Evolutionary conservation across 1,140 invertebrate species (phyloP), one percentile per base, ranked within the genome.

Genomic region (Drosophila baimaii): DNA sequence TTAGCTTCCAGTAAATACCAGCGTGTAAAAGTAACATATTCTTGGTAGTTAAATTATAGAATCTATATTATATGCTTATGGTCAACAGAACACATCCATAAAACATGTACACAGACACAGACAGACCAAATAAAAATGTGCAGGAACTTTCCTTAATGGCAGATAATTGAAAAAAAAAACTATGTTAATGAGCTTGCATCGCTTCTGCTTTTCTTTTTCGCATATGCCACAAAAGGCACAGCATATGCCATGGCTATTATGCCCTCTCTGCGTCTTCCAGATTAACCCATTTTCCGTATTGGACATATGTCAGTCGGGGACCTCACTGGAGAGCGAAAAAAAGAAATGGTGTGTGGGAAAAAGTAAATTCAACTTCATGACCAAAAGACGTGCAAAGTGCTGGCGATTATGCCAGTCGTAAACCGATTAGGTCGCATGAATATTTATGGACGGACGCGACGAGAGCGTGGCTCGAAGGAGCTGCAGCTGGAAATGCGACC

Each of bases 381-480:
- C 52, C 66, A 56, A 57, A 64, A 74, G 77, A 78, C 80, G 77
- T 88, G 83, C 52, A 59, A 73, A 83, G 58, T 74, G 77, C 69
- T 61, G 62, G 69, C 69, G 64, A 72, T 89, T 77, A 77, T 66
- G 52, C 31, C 58, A 68, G 64, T 63, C 84, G 78, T 89, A 89
- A 89, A 89, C 84, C 80, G 84, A 89, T 89, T 89, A 89, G 73
- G 58, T 68, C 73, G 64, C 66, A 89, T 89, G 84, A 88, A 89
- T 89, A 89, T 89, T 89, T 81, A 89, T 89, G 84, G 63, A 21
- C 47, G 43, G 59, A 43, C 57, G 70, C 55, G 62, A 76, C 61
- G 21, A 27, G 65, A 37, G 27, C 37, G 21, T 12, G 52, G 31
- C 51, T 37, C 29, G 9, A 29, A 33, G 65, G 15, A 56, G 41